A percentile compares a stretch with the other conserved stretches of the same genome.
These are phyloP conservation scores for Austrolebias charrua DNA, from an alignment of 2,797 vertebrate genomes.

Conservation along the genomic window DNA sequence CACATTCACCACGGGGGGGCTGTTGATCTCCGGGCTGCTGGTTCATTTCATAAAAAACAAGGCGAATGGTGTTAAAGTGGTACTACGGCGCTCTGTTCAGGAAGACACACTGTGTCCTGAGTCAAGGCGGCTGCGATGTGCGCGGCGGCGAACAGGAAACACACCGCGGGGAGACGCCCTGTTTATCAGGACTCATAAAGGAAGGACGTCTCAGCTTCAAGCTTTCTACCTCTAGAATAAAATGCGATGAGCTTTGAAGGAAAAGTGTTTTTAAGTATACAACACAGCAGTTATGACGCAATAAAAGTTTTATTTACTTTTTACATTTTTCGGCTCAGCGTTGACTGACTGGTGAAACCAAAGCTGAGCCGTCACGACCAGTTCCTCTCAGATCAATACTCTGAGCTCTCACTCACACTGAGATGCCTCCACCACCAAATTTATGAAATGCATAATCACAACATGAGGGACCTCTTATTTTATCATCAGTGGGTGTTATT, in stretches of 20 bases:
- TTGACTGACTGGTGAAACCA: slow-evolving; percentile 14
- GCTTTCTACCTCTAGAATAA: slow-evolving; percentile 56
- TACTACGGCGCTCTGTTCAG: slow-evolving; percentile 58
- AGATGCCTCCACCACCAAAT: slow-evolving; percentile 75
- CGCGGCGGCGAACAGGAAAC: slow-evolving; percentile 63
- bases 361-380: slow-evolving; percentile 11
- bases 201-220: slow-evolving; percentile 70
- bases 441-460: slow-evolving; percentile 88
- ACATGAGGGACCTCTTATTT: slow-evolving; percentile 92
- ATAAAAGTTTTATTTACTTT: slow-evolving; percentile 23
- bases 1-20: slow-evolving; percentile 67
- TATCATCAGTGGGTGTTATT: slow-evolving; percentile 97
- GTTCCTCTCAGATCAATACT: slow-evolving; percentile 73
- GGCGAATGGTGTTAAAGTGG: slow-evolving; percentile 60
- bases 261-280: slow-evolving; percentile 41
- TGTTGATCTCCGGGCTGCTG: slow-evolving; percentile 76
- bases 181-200: slow-evolving; percentile 76
- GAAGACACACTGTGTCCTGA: slow-evolving; percentile 47
- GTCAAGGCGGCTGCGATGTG: slow-evolving; percentile 59
- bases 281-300: slow-evolving; percentile 39
- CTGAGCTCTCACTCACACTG: slow-evolving; percentile 72
- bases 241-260: slow-evolving; percentile 29
- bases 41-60: slow-evolving; percentile 77
- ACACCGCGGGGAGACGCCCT: slow-evolving; percentile 61
- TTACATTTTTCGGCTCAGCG: slow-evolving; percentile 17